Evolutionary conservation across 1,140 invertebrate species (phyloP).

Genomic region (Oscheius sp.): DNA sequence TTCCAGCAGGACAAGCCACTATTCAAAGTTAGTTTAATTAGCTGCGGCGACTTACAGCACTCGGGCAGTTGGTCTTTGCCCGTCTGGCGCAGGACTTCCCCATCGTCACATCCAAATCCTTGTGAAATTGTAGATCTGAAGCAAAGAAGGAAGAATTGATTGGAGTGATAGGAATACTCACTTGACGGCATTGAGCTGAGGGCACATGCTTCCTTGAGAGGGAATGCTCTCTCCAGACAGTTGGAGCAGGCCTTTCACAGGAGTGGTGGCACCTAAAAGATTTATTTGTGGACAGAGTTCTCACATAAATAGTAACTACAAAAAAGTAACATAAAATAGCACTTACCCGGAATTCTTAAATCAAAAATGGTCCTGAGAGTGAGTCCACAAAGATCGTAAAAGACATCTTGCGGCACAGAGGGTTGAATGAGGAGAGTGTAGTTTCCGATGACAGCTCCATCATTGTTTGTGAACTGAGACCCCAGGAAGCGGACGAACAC

Average conservation of each 20-base stretch:
- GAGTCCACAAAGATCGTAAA: slow-evolving; percentile 89
- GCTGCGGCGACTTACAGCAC: slow-evolving; percentile 74
- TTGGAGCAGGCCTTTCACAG: slow-evolving; percentile 83
- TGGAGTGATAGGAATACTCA: background rate
- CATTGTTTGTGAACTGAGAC: slow-evolving; percentile 71
- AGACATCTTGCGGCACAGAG: slow-evolving; percentile 77
- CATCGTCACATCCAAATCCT: slow-evolving; percentile 86
- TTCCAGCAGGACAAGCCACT: slow-evolving; percentile 59
- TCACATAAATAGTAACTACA: no score
- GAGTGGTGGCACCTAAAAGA: slow-evolving; percentile 72
- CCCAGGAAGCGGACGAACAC: slow-evolving; percentile 77
- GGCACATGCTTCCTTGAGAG: slow-evolving; percentile 77
- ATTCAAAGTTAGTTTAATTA: background rate
- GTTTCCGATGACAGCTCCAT: slow-evolving; percentile 67
- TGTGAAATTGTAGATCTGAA: slow-evolving; percentile 71
- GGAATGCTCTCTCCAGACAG: slow-evolving; percentile 66
- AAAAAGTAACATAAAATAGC: background rate
- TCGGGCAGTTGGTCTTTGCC: slow-evolving; percentile 70
- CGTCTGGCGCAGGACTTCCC: slow-evolving; percentile 78
- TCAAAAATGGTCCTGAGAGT: slow-evolving; percentile 89
- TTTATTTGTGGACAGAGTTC: no score
- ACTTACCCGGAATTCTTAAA: slow-evolving; percentile 76
- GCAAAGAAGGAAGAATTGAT: background rate
- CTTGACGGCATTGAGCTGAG: slow-evolving; percentile 74
- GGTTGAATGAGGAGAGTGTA: slow-evolving; percentile 83